Evolutionary conservation across 2,888 invertebrate genomes (phyloP).

Genomic region (Pristionchus exspectatus): DNA sequence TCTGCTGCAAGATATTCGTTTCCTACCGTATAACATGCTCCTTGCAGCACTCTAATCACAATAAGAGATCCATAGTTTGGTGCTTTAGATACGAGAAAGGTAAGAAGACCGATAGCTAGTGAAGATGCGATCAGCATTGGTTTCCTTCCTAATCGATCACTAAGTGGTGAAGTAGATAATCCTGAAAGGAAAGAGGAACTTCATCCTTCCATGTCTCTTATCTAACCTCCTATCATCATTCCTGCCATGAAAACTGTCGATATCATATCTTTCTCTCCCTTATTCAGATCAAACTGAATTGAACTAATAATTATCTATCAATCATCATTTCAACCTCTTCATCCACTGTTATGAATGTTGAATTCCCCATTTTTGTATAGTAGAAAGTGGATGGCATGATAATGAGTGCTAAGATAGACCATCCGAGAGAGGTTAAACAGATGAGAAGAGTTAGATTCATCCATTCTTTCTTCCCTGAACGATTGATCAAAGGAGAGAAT

Average conservation of each 20-base stretch:
- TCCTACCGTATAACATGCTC: constrained; percentile 35
- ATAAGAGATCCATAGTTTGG: neutral
- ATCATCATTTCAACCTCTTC: neutral
- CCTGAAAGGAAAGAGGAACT: neutral
- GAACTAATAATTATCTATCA: neutral
- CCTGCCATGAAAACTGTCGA: constrained; percentile 20
- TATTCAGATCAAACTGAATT: neutral
- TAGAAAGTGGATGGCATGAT: constrained; percentile 31
- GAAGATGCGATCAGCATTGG: neutral
- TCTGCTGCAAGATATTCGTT: too few species aligned
- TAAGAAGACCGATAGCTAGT: neutral
- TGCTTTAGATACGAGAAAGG: neutral
- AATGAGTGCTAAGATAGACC: neutral
- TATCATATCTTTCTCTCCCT: neutral
- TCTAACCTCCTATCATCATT: constrained; percentile 37
- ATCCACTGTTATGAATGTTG: neutral
- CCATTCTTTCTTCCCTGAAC: neutral
- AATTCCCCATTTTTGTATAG: neutral
- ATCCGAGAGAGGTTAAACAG: neutral
- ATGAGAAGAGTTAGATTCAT: neutral
- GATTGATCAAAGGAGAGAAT: neutral
- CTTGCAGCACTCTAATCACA: neutral
- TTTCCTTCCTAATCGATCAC: constrained; percentile 12
- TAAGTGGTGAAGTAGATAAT: neutral
- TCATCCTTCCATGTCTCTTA: neutral